Conservation (phyloP, 2,888 invertebrate genomes). For the Pegoplata infirma region DNA sequence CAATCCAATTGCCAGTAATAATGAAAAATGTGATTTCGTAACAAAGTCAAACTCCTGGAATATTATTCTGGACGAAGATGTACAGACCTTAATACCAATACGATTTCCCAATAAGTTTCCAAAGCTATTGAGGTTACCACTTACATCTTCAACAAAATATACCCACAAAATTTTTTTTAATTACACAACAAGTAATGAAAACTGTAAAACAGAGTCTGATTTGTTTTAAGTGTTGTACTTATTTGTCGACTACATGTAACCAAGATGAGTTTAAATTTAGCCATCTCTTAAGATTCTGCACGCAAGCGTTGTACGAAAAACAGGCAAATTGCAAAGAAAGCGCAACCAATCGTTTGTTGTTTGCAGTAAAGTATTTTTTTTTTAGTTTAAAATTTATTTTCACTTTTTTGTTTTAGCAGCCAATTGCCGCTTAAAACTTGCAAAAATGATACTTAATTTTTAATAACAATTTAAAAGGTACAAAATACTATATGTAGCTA, state of each 20-base stretch:
- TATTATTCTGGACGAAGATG: too few relatives aligned
- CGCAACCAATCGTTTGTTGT: slow-evolving; percentile 43
- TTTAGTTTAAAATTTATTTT: slow-evolving; percentile 6
- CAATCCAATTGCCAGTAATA: too few relatives aligned
- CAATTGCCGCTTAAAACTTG: not conserved
- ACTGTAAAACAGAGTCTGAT: slow-evolving; percentile 40
- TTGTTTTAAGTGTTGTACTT: slow-evolving; percentile 52
- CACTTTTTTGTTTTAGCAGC: slow-evolving; percentile 11
- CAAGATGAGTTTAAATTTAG: slow-evolving; percentile 25
- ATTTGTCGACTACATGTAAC: slow-evolving; percentile 48
- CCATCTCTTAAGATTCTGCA: slow-evolving; percentile 15
- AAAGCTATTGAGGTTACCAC: not conserved
- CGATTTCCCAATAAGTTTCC: too few relatives aligned
- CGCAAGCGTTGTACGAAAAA: slow-evolving; percentile 24
- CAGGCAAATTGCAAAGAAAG: slow-evolving; percentile 35
- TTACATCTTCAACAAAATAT: not conserved
- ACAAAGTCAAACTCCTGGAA: too few relatives aligned
- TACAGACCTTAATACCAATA: too few relatives aligned
- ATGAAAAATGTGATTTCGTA: too few relatives aligned
- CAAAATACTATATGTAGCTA: too few relatives aligned
- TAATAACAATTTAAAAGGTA: slow-evolving; percentile 10
- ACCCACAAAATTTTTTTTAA: not conserved
- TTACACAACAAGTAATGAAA: slow-evolving; percentile 5
- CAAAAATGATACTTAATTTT: slow-evolving; percentile 3
- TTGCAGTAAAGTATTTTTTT: slow-evolving; percentile 31